phyloP scores from a whole-genome alignment of 2,797 vertebrate genomes.

The Champsocephalus esox region DNA sequence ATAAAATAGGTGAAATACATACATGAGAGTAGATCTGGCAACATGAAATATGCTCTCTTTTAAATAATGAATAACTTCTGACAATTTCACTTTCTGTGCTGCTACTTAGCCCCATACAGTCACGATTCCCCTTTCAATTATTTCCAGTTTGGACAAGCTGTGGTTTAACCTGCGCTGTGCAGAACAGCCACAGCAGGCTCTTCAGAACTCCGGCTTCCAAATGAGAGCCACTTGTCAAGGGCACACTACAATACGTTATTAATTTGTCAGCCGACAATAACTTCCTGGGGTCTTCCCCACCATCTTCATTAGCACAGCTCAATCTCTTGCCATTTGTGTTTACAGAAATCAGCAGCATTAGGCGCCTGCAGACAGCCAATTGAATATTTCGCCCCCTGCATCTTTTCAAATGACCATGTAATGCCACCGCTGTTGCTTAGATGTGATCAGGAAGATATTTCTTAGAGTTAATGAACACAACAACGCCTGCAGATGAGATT shows the following conservation, averaged over 20 bases:
- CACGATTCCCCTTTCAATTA: constrained; percentile 62
- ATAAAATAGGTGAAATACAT: constrained; percentile 44
- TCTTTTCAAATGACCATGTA: constrained; percentile 67
- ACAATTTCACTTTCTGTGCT: constrained; percentile 43
- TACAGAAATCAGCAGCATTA: constrained; percentile 67
- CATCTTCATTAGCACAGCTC: constrained; percentile 60
- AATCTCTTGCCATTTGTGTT: constrained; percentile 61
- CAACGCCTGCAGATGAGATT: constrained; percentile 57
- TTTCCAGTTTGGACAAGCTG: constrained; percentile 44
- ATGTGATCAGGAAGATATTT: constrained; percentile 68
- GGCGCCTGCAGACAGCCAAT: constrained; percentile 66
- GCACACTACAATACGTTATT: constrained; percentile 68
- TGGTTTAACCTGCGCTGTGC: constrained; percentile 42
- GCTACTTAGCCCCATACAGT: constrained; percentile 32
- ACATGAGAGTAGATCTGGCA: constrained; percentile 30
- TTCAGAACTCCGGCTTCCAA: constrained; percentile 53
- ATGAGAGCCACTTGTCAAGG: constrained; percentile 69
- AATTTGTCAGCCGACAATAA: constrained; percentile 71
- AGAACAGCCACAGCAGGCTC: constrained; percentile 56
- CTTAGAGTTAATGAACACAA: constrained; percentile 58
- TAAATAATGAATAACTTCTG: constrained; percentile 12
- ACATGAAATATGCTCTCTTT: constrained; percentile 20
- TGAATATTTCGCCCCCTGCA: constrained; percentile 65
- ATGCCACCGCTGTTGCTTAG: constrained; percentile 45
- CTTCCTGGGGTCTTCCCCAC: constrained; percentile 54